Base-by-base conservation (phyloP, 2,113 vertebrate genomes). In the Dipodomys spectabilis region DNA sequence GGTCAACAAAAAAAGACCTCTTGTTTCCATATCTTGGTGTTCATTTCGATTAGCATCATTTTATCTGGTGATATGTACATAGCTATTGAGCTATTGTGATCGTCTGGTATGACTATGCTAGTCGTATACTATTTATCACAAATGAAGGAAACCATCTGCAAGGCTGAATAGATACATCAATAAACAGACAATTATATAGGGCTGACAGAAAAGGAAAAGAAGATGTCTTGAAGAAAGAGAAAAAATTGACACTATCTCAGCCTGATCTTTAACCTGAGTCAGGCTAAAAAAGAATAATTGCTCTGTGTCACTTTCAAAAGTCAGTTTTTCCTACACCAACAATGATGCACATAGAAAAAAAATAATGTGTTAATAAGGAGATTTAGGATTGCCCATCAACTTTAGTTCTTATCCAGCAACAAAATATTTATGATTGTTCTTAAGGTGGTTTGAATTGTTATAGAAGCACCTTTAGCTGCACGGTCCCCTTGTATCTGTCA, bases 391-490 rank as follows among this genome's bases (percentile, higher is more conserved):
- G 32, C 0, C 35, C 11, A 0, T 16, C 57, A 28, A 49, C 39
- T 86, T 82, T 30, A 74, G 25, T 71, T 71, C 39, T 74, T 75
- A 82, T 28, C 22, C 22, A 83, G 44, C 12, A 79, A 74, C 30
- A 80, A 71, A 88, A 82, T 27, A 19, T 62, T 90, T 87, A 39
- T 1, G 68, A 45, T 73, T 30, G 88, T 91, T 88, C 69, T 44
- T 62, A 89, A 74, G 74, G 65, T 65, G 25, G 13, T 39, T 88
- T 67, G 84, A 91, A 74, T 87, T 79, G 79, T 91, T 62, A 62
- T 30, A 78, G 64, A 85, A 71, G 67, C 53, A 49, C 27, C 62
- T 65, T 82, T 74, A 75, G 45, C 20, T 27, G 30, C 35, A 74
- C 23, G 80, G 93, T 79, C 4, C 7, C 19, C 57, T 86, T 32